Base-by-base conservation (phyloP, 2,113 vertebrate species). In the Glareola pratincola region DNA sequence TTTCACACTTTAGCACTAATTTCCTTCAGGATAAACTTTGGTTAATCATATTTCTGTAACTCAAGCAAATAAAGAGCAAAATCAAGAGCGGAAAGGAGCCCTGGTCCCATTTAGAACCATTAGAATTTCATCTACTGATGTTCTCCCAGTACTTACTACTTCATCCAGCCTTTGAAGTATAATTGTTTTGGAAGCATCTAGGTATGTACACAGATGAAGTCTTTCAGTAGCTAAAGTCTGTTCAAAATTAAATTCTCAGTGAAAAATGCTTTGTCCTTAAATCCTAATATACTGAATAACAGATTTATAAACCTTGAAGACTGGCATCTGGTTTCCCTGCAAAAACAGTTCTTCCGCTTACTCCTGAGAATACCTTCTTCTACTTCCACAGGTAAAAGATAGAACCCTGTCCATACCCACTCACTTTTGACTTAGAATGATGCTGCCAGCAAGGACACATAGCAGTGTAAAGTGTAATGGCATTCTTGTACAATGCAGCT, bases 21-120 rank as follows among this genome's bases (percentile, higher is more conserved):
- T 88, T 85, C 22, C 39, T 88, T 93, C 78, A 79, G 62, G 54
- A 83, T 96, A 77, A 94, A 92, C n/a, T 80, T 53, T 80, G 76
- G 45, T 86, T 95, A 92, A 94, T 88, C 72, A 92, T 37, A 86
- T 88, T 95, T 94, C 80, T 94, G 54, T 59, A 88, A 80, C 64
- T 69, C 54, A 71, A 30, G 37, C 32, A 93, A 90, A 80, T 59
- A 66, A 67, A 72, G 19, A 68, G 24, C 4, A 3, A 92, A 86
- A 88, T 80, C 67, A 57, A 79, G 50, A 17, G 16, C 57, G 92
- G n/a, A 92, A 92, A 94, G 37, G 41, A 83, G 12, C 15, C 6
- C 19, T 66, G 29, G 54, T 71, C 50, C 50, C 51, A 71, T 74
- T 88, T 74, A 89, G 32, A 57, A 62, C 54, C 68, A 62, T 73